These are phyloP conservation scores for Trogon melanurus DNA, from an alignment of 2,113 vertebrate genomes.

Conservation along the genomic window DNA sequence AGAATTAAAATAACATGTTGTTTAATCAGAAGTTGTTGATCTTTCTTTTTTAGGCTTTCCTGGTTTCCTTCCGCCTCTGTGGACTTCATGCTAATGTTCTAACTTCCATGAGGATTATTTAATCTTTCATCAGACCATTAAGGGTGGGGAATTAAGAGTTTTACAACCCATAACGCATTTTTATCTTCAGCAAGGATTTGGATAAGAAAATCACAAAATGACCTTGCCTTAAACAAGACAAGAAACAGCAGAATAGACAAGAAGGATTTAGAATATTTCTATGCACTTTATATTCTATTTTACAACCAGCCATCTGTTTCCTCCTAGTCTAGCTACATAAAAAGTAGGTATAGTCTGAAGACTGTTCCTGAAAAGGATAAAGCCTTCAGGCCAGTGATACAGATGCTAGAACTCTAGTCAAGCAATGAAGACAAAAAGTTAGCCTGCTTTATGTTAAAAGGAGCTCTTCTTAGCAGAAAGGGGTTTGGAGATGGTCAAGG, in stretches of 20 bases:
- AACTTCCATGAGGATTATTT: conserved; percentile 36
- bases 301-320: conserved; percentile 22
- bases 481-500: not conserved
- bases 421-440: not conserved
- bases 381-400: not conserved
- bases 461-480: not conserved
- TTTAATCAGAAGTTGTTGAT: conserved; percentile 44
- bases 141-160: conserved; percentile 46
- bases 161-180: conserved; percentile 13
- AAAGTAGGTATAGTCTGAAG: not conserved
- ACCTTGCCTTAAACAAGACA: not conserved
- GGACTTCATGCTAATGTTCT: not conserved
- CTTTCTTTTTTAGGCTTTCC: conserved; percentile 6
- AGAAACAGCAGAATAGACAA: not conserved
- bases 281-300: not conserved
- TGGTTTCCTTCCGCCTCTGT: not conserved
- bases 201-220: not conserved
- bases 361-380: conserved; percentile 37
- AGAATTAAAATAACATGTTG: conserved; percentile 25
- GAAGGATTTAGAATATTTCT: conserved; percentile 1
- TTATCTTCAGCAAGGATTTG: conserved; percentile 3
- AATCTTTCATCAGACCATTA: conserved; percentile 19
- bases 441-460: not conserved
- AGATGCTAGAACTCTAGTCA: not conserved
- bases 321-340: not conserved